Evolutionary conservation across 2,888 invertebrate species (phyloP).

Genomic region (Panopea generosa): DNA sequence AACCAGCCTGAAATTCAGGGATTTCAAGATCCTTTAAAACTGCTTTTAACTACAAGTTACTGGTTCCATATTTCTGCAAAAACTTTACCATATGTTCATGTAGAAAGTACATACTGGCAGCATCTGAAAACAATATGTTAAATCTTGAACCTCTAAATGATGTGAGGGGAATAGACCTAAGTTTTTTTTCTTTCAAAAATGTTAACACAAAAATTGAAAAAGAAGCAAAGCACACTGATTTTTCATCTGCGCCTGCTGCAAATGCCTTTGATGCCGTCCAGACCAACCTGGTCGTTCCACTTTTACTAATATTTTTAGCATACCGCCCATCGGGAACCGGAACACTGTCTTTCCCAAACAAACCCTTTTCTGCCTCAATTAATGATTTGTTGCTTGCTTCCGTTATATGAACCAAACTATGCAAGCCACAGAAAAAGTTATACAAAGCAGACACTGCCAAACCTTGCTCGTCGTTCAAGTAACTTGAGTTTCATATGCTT

Average conservation of each 20-base stretch:
- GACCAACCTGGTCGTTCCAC: constrained; percentile 11
- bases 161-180: constrained; percentile 16
- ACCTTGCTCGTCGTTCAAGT: neutral
- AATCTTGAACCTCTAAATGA: constrained; percentile 33
- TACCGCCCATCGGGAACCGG: neutral
- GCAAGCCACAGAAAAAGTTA: constrained; percentile 8
- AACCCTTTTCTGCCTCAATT: neutral
- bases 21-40: constrained; percentile 24
- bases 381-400: constrained; percentile 2
- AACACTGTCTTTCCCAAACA: neutral
- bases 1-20: constrained; percentile 17
- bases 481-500: too few relatives aligned
- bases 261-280: constrained; percentile 32
- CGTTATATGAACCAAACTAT: constrained; percentile 2
- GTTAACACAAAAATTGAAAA: constrained; percentile 21
- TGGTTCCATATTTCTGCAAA: constrained; percentile 2
- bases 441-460: neutral
- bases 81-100: constrained; percentile 33
- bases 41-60: constrained; percentile 12
- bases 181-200: constrained; percentile 8
- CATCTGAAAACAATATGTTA: constrained; percentile 46
- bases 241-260: constrained; percentile 22
- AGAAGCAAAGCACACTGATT: constrained; percentile 15
- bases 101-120: constrained; percentile 17
- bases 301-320: neutral